Base-by-base conservation (phyloP, 2,797 vertebrate genomes). In the Darevskia nairensis region DNA sequence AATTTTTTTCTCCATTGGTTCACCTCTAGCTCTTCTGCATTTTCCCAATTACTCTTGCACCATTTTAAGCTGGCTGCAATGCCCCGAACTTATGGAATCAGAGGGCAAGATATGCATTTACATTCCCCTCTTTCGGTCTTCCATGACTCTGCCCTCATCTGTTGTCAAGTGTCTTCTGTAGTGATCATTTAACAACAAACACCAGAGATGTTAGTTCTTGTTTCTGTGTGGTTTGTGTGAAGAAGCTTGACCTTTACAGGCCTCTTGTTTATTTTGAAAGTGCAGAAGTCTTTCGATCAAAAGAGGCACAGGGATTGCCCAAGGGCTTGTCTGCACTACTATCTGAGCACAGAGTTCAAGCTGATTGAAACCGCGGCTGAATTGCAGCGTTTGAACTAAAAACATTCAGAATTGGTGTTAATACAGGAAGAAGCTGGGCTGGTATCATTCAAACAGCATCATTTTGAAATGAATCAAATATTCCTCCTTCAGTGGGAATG, bases 261-360 rank as follows among this genome's bases (percentile, higher is more conserved):
- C 59, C 27, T 55, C 35, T 86, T 87, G 86, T 74, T 81, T 64
- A 80, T n/a, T 87, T 50, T 81, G 32, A 87, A 81, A 61, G 86
- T n/a, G 35, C 39, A 44, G 35, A 87, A 55, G 50, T 25, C 32
- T 86, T 74, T 87, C 17, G 17, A 74, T 25, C 72, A 69, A 74
- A 74, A 29, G 27, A 27, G 41, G 50, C 59, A 25, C 68, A 61
- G 21, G n/a, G 35, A 81, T 81, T 64, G 17, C 35, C 69, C 78
- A 81, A 87, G 46, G 35, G 74, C 39, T n/a, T 46, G 35, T 9
- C 50, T 74, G 29, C 19, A 15, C 39, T 71, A 41, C 46, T 61
- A 15, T 61, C 55, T 29, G 77, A 80, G 50, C 50, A 46, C 41
- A 35, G 41, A 86, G 78, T 86, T 86, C 32, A 72, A 59, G n/a